Evolutionary conservation across 2,113 vertebrate genomes (phyloP), one percentile per base, ranked within the genome.

Genomic region (Nibea albiflora): DNA sequence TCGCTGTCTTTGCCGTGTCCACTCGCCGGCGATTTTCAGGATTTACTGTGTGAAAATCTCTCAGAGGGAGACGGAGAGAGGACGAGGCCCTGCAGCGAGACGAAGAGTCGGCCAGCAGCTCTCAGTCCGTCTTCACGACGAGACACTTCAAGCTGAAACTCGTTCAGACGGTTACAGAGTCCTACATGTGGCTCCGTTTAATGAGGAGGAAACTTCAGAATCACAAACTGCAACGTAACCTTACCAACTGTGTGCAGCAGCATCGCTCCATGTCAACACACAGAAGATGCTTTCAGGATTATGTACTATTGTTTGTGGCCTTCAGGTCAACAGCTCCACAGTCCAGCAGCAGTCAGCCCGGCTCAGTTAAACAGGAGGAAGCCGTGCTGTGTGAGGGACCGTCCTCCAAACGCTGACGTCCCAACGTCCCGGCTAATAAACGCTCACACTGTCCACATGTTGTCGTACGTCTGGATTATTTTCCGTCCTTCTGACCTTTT

Each of bases 41-140:
- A 83, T 83, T 83, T 85, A 78, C 50, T 66, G 73, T 57, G 65
- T 75, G 70, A 76, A 89, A 85, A 78, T 71, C 69, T 62, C 5
- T 39, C 6, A 35, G 46, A 54, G 52, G 12, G 44, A 7, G 47
- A 15, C 42, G 20, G 31, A n/a, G n/a, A 24, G 31, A 52, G 49
- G 50, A 31, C 6, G 44, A 75, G 46, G 26, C 20, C 35, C 46
- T 63, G 73, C 24, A 61, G 67, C 19, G 49, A 76, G 24, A 28
- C 4, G 2, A 49, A 42, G 66, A 79, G 61, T 76, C 65, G 24
- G 63, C 8, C 54, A 19, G 53, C 70, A 74, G 53, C 50, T 73
- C 53, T 16, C 42, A 3, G n/a, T 46, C 49, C 44, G 9, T 50
- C 28, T 24, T 28, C 46, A 49, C 3, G 42, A 31, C 68, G 9